Evolutionary conservation across 2,888 invertebrate species (phyloP).

Genomic region (Melanchra persicariae): DNA sequence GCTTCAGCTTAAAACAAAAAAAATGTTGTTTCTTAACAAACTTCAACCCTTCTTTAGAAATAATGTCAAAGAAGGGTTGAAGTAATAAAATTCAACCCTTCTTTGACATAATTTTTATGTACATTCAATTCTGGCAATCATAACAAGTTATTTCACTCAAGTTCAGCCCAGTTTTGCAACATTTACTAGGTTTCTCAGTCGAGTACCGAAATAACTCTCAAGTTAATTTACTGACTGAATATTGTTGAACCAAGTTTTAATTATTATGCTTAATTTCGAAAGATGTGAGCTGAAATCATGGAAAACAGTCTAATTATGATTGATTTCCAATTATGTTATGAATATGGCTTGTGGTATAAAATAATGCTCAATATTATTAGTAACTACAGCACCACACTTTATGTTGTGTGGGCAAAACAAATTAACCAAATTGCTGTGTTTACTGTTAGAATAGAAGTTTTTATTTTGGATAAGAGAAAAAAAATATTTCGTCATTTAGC

Average conservation of each 20-base stretch:
- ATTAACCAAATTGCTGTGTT: too few relatives aligned
- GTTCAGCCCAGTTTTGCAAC: constrained; percentile 2
- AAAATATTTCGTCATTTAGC: too few relatives aligned
- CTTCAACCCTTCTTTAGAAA: background rate
- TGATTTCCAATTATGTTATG: constrained; percentile 21
- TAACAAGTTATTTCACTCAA: background rate
- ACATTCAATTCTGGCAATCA: background rate
- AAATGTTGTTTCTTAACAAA: too few relatives aligned
- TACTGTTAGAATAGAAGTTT: too few relatives aligned
- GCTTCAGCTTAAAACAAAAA: background rate
- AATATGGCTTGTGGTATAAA: background rate
- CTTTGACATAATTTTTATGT: too few relatives aligned
- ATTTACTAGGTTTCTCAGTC: background rate
- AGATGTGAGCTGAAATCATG: constrained; percentile 31
- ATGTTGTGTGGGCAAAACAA: too few relatives aligned
- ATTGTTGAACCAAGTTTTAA: constrained; percentile 18
- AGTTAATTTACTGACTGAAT: constrained; percentile 9
- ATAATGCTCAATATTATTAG: background rate
- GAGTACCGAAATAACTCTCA: constrained; percentile 23
- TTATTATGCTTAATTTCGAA: constrained; percentile 30
- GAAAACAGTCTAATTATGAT: constrained; percentile 22
- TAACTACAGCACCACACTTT: background rate
- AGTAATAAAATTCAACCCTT: background rate
- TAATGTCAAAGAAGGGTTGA: background rate
- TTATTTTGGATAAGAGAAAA: too few relatives aligned